Base-by-base conservation (phyloP, 1,140 invertebrate genomes). In the Pseudomyrmex pallidus region DNA sequence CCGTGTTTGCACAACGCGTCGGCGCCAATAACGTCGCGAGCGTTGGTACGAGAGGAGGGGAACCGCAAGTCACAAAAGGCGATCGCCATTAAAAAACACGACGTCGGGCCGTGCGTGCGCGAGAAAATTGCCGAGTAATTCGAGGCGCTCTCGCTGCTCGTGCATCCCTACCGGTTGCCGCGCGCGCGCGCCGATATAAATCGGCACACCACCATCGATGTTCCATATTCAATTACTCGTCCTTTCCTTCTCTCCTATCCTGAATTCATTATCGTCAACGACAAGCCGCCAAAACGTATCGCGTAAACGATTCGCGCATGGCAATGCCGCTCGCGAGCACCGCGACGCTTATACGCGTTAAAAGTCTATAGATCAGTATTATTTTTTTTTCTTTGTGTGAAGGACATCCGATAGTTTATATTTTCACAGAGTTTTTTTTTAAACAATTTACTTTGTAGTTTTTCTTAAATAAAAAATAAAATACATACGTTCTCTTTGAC, bases 161-260 rank as follows among this genome's bases (percentile, higher is more conserved):
- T 87, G 80, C 74, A 87, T 87, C 82, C 74, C 66, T 35, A 13
- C 17, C 56, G 61, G 44, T 25, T 25, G 25, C 74, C n/a, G 54
- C 0, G 2, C 54, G 54, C 54, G 2, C 54, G 54, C 54, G 44
- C 57, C 56, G 74, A 84, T 83, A 86, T 87, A 87, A 87, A 87
- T 86, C 85, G 85, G 20, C 63, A 50, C 44, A 57, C 68, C 44
- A 57, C 68, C 57, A 62, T 82, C 72, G 72, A 82, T 35, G 57
- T 87, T 88, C 66, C 83, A 50, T 67, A 87, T 88, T 88, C 85
- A 88, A 88, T 88, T 88, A 88, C 56, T n/a, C 85, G 63, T 15
- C 83, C 46, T 15, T 20, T 20, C 57, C 25, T 54, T 50, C 20
- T n/a, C 61, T 83, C 67, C 67, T 74, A 64, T 73, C 61, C 57